Percentiles rank a stretch among this genome's conserved stretches.
phyloP scores from a whole-genome alignment of 2,113 vertebrate species.

The Prunella fulvescens region DNA sequence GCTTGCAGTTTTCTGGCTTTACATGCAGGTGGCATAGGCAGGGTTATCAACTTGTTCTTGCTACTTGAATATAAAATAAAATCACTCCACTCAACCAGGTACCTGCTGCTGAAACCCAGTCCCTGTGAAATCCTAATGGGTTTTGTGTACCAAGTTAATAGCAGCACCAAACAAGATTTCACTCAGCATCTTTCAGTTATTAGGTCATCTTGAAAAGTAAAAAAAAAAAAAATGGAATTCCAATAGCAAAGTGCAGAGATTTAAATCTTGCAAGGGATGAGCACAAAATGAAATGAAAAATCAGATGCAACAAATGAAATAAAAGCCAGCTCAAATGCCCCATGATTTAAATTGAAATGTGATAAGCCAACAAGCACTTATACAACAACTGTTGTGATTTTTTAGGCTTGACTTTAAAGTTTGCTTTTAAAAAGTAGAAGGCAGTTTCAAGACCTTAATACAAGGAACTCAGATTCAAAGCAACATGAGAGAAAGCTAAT shows the following conservation, averaged over 20 bases:
- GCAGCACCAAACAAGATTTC: background rate
- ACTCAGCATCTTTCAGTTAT: background rate
- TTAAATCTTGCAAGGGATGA: background rate
- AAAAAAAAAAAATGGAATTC: background rate
- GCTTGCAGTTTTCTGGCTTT: constrained; percentile 50
- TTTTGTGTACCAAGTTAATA: constrained; percentile 36
- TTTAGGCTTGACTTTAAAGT: background rate
- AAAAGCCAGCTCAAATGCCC: background rate
- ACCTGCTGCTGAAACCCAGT: constrained; percentile 58
- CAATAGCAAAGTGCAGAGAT: background rate
- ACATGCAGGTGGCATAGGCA: constrained; percentile 47
- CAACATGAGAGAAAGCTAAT: background rate
- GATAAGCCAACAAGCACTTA: background rate
- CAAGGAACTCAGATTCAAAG: background rate
- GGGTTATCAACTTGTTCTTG: constrained; percentile 65
- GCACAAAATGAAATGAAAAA: background rate
- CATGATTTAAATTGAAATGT: background rate
- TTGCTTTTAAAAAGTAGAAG: background rate
- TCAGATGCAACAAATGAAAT: background rate
- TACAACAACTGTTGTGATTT: background rate
- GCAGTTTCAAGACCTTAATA: background rate
- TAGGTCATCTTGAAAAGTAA: background rate
- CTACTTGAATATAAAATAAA: constrained; percentile 70
- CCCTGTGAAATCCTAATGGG: constrained; percentile 70
- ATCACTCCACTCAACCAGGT: constrained; percentile 48